Evolutionary conservation across 1,140 invertebrate genomes (phyloP).

Genomic region (Drosophila asahinai): DNA sequence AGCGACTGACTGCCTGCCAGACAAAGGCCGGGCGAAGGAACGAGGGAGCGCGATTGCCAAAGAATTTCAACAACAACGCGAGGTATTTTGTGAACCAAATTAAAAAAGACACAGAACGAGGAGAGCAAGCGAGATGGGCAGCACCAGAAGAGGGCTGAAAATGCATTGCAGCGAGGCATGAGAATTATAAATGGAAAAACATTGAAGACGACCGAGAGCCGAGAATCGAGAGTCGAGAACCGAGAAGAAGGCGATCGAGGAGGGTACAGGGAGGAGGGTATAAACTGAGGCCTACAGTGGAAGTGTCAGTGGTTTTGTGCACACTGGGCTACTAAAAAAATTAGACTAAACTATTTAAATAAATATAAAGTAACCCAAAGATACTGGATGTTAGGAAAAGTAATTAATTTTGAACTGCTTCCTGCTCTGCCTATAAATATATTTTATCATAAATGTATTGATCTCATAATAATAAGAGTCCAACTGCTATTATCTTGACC

Average conservation of each 20-base stretch:
- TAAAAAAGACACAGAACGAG: conserved; percentile 73
- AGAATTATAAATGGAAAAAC: conserved; percentile 81
- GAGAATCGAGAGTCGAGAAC: conserved; percentile 2
- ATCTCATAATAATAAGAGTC: not conserved
- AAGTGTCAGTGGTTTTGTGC: conserved; percentile 31
- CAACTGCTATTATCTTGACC: conserved; percentile 6
- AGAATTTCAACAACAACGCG: conserved; percentile 82
- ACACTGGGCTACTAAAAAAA: not conserved
- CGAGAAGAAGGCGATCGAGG: conserved; percentile 15
- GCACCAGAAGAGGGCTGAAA: conserved; percentile 34
- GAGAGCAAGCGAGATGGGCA: conserved; percentile 20
- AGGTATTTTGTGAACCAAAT: conserved; percentile 83
- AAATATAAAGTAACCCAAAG: too few relatives aligned
- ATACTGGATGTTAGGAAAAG: too few relatives aligned
- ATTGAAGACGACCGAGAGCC: conserved; percentile 41
- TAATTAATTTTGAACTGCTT: too few relatives aligned
- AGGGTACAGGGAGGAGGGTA: conserved; percentile 13
- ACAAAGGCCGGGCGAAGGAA: conserved; percentile 29
- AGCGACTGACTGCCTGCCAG: conserved; percentile 61
- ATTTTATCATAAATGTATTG: too few relatives aligned
- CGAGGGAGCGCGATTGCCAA: conserved; percentile 61
- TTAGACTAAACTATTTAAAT: too few relatives aligned
- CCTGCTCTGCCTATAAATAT: too few relatives aligned
- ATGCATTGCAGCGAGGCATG: conserved; percentile 77
- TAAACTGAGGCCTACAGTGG: conserved; percentile 28